Percentiles rank a stretch among this genome's conserved stretches.
phyloP scores from a whole-genome alignment of 2,797 vertebrate species.

The Myotis daubentonii region DNA sequence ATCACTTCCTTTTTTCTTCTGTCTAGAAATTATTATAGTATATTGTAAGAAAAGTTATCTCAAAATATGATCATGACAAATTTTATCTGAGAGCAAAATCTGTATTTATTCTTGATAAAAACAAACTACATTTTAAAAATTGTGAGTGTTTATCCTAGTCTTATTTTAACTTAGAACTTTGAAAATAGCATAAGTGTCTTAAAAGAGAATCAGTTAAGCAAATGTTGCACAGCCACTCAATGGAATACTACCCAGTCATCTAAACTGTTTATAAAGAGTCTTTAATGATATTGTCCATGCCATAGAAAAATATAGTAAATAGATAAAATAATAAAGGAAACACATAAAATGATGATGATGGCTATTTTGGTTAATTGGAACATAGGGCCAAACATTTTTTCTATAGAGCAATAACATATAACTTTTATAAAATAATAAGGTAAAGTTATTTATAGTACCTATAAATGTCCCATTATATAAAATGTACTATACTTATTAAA shows the following conservation, averaged over 20 bases:
- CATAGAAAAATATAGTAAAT: neutral
- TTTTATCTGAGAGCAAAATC: neutral
- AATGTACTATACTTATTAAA: neutral
- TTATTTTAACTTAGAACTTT: constrained; percentile 19
- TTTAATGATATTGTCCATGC: neutral
- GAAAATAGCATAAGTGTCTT: neutral
- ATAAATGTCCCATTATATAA: neutral
- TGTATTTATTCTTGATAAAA: neutral
- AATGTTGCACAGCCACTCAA: neutral
- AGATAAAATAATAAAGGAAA: constrained; percentile 20
- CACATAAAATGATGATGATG: neutral
- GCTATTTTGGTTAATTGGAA: neutral
- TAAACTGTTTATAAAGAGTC: constrained; percentile 9
- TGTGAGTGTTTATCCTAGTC: neutral
- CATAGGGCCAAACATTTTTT: neutral
- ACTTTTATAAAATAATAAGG: neutral
- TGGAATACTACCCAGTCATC: constrained; percentile 23
- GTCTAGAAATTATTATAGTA: neutral
- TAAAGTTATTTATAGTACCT: neutral
- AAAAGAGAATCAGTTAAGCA: neutral
- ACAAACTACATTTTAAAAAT: neutral
- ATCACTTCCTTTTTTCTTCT: neutral
- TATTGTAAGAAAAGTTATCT: neutral
- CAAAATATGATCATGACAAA: neutral
- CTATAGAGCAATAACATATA: neutral